Conservation (phyloP, 2,797 vertebrate genomes). For the Acanthis flammea region DNA sequence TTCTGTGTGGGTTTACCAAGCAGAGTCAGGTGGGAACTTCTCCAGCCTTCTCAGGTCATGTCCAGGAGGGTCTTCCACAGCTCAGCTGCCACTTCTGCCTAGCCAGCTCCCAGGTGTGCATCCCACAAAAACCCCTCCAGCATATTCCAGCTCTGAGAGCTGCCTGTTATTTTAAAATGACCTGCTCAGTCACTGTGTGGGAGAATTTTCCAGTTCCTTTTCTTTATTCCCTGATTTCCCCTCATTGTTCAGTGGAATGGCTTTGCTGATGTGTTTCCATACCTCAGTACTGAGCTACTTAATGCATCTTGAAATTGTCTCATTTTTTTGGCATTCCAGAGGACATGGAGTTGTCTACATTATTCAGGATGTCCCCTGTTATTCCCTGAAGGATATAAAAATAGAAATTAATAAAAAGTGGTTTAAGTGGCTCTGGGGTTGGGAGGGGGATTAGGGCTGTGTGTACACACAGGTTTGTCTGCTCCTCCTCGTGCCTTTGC, state of each 20-base stretch:
- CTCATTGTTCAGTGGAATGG: not conserved
- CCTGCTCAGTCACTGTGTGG: rapidly evolving
- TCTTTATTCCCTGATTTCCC: not conserved
- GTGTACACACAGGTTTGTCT: not conserved
- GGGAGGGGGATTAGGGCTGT: not conserved
- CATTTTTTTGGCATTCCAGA: not conserved
- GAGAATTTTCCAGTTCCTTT: not conserved
- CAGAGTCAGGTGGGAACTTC: not conserved
- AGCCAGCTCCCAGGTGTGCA: rapidly evolving
- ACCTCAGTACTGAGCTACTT: not conserved
- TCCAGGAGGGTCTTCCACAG: not conserved
- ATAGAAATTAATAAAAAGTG: not conserved
- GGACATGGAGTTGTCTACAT: not conserved
- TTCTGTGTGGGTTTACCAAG: not conserved
- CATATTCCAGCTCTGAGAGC: not conserved
- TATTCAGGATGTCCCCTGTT: not conserved
- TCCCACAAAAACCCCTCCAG: rapidly evolving
- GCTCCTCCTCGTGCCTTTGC: not conserved
- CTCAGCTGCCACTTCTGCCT: not conserved
- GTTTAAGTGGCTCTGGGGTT: not conserved
- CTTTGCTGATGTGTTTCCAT: not conserved
- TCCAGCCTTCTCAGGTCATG: rapidly evolving
- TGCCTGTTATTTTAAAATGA: not conserved
- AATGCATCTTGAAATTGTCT: not conserved
- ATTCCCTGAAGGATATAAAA: not conserved